Base-by-base conservation (phyloP, 2,797 vertebrate genomes). In the Clarias fuscus region DNA sequence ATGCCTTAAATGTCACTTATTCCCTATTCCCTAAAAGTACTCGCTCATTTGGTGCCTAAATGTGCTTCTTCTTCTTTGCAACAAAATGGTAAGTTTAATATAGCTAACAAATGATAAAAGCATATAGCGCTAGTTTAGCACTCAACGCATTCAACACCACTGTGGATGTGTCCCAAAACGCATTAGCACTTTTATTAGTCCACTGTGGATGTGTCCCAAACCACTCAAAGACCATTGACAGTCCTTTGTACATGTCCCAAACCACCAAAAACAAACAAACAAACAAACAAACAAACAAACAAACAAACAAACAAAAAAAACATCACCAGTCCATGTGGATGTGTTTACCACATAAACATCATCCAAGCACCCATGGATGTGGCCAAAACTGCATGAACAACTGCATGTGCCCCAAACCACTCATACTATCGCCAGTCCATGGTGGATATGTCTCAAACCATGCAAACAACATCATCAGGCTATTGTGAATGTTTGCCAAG, bases 1-100 rank as follows among this genome's bases (percentile, higher is more conserved):
- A 15, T 3, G 15, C n/a, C 20, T 79, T 40, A 79, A 79, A 79
- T 79, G 58, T 79, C 77, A 79, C 20, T 59, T 7, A 79, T 62
- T 78, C 73, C n/a, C 73, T 56, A 76, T 56, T 77, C 58, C 58
- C 77, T 62, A 79, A 79, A 79, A 24, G 22, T 62, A 79, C 22
- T 79, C 27, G 8, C 10, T 61, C 27, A 59, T 78, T 22, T 20
- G 20, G 58, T 37, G 18, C 24, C 15, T 20, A 24, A 78, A 61
- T 59, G 27, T 33, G n/a, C 48, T 77, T n/a, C 43, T 75, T 78
- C 30, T 72, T 20, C 22, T 37, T 37, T 24, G 11, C 18, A 8
- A 10, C 72, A 27, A 17, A 53, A 14, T 22, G 13, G 11, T n/a
- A 43, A 14, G 14, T 13, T 24, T 48, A 72, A 53, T 48, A 43